Conservation (phyloP, 2,797 vertebrate species). For the Vipera ursinii region DNA sequence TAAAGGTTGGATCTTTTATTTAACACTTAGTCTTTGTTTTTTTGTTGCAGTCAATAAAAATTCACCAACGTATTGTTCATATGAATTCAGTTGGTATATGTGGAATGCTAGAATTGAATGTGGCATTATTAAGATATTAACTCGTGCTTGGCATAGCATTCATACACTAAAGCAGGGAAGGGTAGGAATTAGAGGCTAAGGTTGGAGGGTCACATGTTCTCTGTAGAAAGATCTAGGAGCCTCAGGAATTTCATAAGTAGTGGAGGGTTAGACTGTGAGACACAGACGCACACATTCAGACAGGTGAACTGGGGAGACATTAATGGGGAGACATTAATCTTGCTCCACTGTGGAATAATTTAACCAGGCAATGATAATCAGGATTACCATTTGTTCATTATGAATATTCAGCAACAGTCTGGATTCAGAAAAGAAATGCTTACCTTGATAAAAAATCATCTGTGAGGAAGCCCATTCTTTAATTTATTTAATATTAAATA, state of each 20-base stretch:
- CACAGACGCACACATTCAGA: neutral
- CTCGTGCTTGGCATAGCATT: neutral
- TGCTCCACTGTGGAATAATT: neutral
- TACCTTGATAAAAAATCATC: neutral
- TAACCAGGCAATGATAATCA: neutral
- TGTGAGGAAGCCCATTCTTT: neutral
- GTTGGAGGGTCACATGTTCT: neutral
- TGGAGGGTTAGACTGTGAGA: neutral
- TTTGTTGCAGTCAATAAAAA: conserved; percentile 30
- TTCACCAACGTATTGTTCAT: neutral
- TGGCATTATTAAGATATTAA: neutral
- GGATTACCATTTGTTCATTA: neutral
- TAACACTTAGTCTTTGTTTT: conserved; percentile 52
- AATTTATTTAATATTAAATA: neutral
- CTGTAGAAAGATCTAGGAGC: neutral
- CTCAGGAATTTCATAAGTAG: neutral
- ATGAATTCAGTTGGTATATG: no score
- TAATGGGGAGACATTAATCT: neutral
- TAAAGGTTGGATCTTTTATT: conserved; percentile 80
- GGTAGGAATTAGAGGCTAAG: neutral
- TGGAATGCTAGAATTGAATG: neutral
- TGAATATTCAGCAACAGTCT: neutral
- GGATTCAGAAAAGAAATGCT: neutral
- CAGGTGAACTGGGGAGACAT: neutral
- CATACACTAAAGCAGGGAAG: neutral